These are phyloP conservation scores for Trematocara variabile DNA, from an alignment of 2,113 vertebrate species.

Conservation along the genomic window DNA sequence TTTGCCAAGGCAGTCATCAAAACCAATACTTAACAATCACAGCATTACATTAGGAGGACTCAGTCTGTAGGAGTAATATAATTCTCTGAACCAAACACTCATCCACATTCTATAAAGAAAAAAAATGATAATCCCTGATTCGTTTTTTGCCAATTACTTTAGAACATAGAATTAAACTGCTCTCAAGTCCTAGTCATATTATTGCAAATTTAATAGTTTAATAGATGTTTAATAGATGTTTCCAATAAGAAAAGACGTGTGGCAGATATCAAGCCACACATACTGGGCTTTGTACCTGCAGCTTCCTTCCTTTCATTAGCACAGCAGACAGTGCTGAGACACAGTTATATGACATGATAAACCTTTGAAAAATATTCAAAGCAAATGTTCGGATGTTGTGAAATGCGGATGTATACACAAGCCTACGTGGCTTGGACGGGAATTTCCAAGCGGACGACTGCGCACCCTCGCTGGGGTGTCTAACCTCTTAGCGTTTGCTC, in stretches of 20 bases:
- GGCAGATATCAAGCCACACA: neutral
- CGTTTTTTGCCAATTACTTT: neutral
- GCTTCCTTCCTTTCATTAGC: neutral
- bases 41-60: neutral
- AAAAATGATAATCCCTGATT: neutral
- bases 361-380: neutral
- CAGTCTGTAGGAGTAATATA: neutral
- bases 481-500: conserved; percentile 7
- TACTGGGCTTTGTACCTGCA: neutral
- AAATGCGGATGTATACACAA: neutral
- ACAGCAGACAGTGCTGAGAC: neutral
- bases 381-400: neutral
- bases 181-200: neutral
- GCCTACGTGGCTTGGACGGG: neutral
- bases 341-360: neutral
- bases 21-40: conserved; percentile 38
- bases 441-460: neutral
- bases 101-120: neutral
- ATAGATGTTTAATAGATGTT: neutral
- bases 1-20: conserved; percentile 46
- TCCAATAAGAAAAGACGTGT: neutral
- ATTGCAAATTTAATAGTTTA: neutral
- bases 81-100: neutral
- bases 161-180: neutral
- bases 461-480: neutral